Evolutionary conservation across 2,113 vertebrate genomes (phyloP), one percentile per base, ranked within the genome.

Genomic region (Bufo gargarizans): DNA sequence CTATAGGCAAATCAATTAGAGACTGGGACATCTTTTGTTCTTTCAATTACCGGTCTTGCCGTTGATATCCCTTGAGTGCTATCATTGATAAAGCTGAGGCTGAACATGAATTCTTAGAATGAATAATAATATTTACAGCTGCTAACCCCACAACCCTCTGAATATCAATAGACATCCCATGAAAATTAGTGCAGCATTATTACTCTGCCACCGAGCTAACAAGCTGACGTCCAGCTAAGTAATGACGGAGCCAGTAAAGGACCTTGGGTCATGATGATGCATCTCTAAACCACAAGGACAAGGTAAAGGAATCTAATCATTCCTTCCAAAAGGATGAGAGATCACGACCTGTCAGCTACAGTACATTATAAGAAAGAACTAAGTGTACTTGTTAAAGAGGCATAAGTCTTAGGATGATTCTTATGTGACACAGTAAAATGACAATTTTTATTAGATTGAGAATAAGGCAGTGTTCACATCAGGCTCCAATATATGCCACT

Each of bases 1-100:
- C 59, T 78, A 89, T 84, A 84, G 87, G 59, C 81, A 89, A 84
- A 89, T 89, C 87, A 89, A 89, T 89, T 89, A 89, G 87, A 89
- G 87, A 83, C 87, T 63, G 47, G 87, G 22, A 67, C 72, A 89
- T 72, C 72, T 89, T 88, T 89, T 84, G 74, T 89, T 89, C 72
- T 77, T 89, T 77, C 87, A 89, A 89, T 89, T 84, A 89, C 82
- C 69, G 81, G 61, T 69, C 49, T 89, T 67, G 47, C 87, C 22
- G 81, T n/a, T 78, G 72, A 89, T 89, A 78, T 84, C 82, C 87
- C 87, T 74, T 7, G 82, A 89, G 87, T 89, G 82, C 87, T 84
- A 55, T 89, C 74, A 78, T 82, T 77, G 79, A 82, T 82, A 82
- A 16, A 19, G 55, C 56, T 43, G 50, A 79, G 77, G 76, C 63